Conservation (phyloP, 2,113 vertebrate species). For the Halcyon senegalensis region DNA sequence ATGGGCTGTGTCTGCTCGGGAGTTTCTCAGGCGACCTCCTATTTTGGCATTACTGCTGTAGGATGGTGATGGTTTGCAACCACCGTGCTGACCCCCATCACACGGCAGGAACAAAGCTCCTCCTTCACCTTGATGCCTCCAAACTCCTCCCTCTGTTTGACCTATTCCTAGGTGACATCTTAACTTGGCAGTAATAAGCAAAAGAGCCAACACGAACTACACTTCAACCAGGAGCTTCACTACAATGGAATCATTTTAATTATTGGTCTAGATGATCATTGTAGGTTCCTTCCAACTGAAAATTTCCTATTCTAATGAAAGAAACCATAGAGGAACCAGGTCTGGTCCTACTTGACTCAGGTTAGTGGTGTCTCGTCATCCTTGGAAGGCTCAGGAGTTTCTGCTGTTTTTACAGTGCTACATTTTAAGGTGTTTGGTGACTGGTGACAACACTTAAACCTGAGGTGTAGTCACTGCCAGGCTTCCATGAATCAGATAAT, state of each 20-base stretch:
- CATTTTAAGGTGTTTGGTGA: background rate
- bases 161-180: background rate
- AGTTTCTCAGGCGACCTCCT: background rate
- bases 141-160: background rate
- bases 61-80: background rate
- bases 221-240: background rate
- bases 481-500: background rate
- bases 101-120: background rate
- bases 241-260: background rate
- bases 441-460: background rate
- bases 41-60: rapidly evolving
- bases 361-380: rapidly evolving
- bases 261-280: background rate
- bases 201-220: background rate
- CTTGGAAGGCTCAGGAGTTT: background rate
- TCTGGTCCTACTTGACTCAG: background rate
- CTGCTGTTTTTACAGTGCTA: background rate
- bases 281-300: background rate
- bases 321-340: background rate
- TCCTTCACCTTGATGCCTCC: background rate
- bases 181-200: background rate
- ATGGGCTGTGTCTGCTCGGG: background rate
- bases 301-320: background rate
- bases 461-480: background rate
- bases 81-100: background rate